A percentile compares a stretch with the other conserved stretches of the same genome.
Conservation (phyloP, 2,113 vertebrate genomes). For the Oxygymnocypris stewartii region DNA sequence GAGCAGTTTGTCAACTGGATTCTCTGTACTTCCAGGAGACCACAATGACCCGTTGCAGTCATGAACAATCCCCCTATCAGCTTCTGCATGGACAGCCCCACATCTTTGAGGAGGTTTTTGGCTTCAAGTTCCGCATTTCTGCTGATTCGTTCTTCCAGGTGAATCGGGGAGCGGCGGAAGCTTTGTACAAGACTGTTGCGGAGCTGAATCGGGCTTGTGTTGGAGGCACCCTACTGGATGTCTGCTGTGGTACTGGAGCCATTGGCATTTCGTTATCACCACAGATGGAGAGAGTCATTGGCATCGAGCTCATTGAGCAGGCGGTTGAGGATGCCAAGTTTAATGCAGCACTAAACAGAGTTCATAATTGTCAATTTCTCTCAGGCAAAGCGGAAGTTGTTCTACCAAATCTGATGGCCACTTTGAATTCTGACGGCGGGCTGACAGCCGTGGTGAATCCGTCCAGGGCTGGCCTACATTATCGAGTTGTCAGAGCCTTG, state of each 20-base stretch:
- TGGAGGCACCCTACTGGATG: conserved; percentile 76
- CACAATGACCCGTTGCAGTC: conserved; percentile 77
- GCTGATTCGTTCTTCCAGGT: conserved; percentile 84
- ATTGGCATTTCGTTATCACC: conserved; percentile 79
- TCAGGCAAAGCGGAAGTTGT: conserved; percentile 77
- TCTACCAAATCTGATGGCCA: conserved; percentile 74
- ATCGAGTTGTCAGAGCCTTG: conserved; percentile 77
- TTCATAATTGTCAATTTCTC: conserved; percentile 82
- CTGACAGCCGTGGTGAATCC: conserved; percentile 82
- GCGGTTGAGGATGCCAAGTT: conserved; percentile 79
- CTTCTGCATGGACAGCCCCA: conserved; percentile 77
- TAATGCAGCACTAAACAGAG: conserved; percentile 79
- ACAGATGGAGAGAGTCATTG: conserved; percentile 74
- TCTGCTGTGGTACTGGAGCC: conserved; percentile 84
- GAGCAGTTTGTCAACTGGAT: conserved; percentile 78
- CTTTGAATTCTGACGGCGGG: conserved; percentile 60
- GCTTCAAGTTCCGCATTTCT: conserved; percentile 81
- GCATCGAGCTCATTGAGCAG: conserved; percentile 81
- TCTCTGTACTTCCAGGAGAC: conserved; percentile 89
- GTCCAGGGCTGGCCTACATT: conserved; percentile 76
- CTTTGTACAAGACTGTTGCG: conserved; percentile 72
- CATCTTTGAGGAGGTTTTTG: conserved; percentile 80
- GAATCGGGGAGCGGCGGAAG: conserved; percentile 78
- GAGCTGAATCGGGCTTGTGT: conserved; percentile 67
- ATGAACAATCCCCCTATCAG: conserved; percentile 80